Conservation (phyloP, 2,797 vertebrate species). For the Poecilia velifera region DNA sequence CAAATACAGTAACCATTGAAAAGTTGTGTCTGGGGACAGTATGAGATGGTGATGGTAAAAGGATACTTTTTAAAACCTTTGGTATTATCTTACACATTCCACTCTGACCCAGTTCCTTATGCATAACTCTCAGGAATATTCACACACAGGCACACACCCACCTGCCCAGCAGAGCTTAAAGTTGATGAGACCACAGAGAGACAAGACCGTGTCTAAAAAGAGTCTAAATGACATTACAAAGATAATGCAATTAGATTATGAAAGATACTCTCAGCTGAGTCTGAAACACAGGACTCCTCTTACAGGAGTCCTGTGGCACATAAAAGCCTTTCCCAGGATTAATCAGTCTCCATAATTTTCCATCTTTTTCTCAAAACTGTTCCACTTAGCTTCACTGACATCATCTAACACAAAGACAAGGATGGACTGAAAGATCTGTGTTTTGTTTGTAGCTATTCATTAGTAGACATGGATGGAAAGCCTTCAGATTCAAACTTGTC, state of each 20-base stretch:
- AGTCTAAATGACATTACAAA: conserved; percentile 66
- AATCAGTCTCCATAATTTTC: conserved; percentile 42
- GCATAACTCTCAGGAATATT: conserved; percentile 14
- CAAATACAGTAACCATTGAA: conserved; percentile 25
- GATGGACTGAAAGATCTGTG: conserved; percentile 25
- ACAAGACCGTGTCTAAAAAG: conserved; percentile 54
- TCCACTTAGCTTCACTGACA: conserved; percentile 9
- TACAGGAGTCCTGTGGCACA: conserved; percentile 67
- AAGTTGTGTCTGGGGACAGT: conserved; percentile 31
- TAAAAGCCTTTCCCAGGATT: conserved; percentile 67
- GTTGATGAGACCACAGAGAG: conserved; percentile 45
- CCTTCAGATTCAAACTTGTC: neutral
- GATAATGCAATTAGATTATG: conserved; percentile 68
- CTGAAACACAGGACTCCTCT: conserved; percentile 62
- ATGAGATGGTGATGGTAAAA: conserved; percentile 27
- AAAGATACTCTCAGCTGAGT: conserved; percentile 68
- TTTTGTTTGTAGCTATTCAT: conserved; percentile 29
- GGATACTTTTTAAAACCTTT: conserved; percentile 34
- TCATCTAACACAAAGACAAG: conserved; percentile 22
- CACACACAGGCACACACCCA: conserved; percentile 14
- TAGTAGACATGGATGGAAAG: neutral
- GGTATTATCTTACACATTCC: conserved; percentile 15
- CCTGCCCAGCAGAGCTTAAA: conserved; percentile 20
- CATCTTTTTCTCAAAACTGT: conserved; percentile 12
- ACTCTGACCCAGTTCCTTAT: conserved; percentile 3